phyloP scores from a whole-genome alignment of 1,140 invertebrate genomes.

The Leguminivora glycinivorella region DNA sequence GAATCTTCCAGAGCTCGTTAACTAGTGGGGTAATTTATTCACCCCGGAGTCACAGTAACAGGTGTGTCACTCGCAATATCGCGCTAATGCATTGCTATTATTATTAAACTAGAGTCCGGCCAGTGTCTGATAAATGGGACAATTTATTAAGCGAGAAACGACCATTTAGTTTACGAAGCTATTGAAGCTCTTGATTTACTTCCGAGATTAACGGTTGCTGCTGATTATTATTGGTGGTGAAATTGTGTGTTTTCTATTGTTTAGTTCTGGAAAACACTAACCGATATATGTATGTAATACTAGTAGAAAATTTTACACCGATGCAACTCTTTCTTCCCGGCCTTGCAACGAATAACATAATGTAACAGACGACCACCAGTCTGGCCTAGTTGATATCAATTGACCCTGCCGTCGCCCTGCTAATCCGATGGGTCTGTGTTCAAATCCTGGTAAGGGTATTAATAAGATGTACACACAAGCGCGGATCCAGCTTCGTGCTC shows the following conservation, averaged over 20 bases:
- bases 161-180: neutral
- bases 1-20: neutral
- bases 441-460: too few species aligned
- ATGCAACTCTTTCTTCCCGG: too few species aligned
- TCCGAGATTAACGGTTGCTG: neutral
- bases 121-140: constrained; percentile 6
- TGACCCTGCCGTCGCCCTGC: too few species aligned
- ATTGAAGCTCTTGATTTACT: constrained; percentile 9
- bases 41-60: neutral
- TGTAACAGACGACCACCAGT: too few species aligned
- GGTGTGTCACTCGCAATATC: constrained; percentile 14
- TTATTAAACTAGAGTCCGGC: constrained; percentile 22
- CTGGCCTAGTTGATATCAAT: too few species aligned
- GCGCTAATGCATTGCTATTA: constrained; percentile 14
- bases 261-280: neutral
- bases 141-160: constrained; percentile 7
- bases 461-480: too few species aligned
- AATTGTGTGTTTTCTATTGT: neutral
- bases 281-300: neutral
- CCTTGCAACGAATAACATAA: too few species aligned
- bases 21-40: constrained; percentile 14
- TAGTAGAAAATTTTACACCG: too few species aligned
- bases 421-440: too few species aligned
- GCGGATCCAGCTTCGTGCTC: too few species aligned
- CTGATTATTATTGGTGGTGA: neutral